Evolutionary conservation across 2,113 vertebrate genomes (phyloP), one percentile per base, ranked within the genome.

Genomic region (Prunella fulvescens): DNA sequence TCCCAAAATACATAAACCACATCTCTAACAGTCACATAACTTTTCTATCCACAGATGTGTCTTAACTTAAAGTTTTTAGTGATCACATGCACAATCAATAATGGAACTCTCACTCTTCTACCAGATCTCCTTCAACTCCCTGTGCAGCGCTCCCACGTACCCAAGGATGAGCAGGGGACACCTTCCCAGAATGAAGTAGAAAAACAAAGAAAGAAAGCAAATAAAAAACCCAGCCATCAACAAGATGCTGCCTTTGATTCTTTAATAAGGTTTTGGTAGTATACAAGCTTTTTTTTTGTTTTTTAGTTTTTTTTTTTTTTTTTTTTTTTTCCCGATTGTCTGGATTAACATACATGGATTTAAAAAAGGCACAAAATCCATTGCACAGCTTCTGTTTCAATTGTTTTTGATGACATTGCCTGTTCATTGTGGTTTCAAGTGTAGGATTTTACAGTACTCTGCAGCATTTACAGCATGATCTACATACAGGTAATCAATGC

Each of bases 331-430:
- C 50, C 98, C 98, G 99, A 99, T 99, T 99, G 99, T 99, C 99
- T 99, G 98, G 98, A 98, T 98, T 98, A 98, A 99, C 98, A 99
- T 98, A 99, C 98, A 98, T 98, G 98, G 98, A 99, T 98, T 99
- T 97, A 98, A 99, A 99, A 99, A 99, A 99, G 99, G 99, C 99
- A 99, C 99, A 99, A 98, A 99, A 99, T 98, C 98, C 98, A 98
- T 98, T 98, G 98, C 98, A 98, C 98, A 98, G 98, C 97, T 96
- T 97, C 98, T 98, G 94, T 96, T 97, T 95, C 48, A 12, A 97
- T 97, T 74, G 62, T 96, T 95, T 97, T 98, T 96, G 94, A 98
- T 97, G 82, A 95, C 95, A 91, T 96, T 94, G 96, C 95, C 96
- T 93, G 92, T 95, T 97, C 91, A 66, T 98, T 97, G 98, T 98